Conservation (phyloP, 1,140 invertebrate species). For the Eurytemora carolleeae region DNA sequence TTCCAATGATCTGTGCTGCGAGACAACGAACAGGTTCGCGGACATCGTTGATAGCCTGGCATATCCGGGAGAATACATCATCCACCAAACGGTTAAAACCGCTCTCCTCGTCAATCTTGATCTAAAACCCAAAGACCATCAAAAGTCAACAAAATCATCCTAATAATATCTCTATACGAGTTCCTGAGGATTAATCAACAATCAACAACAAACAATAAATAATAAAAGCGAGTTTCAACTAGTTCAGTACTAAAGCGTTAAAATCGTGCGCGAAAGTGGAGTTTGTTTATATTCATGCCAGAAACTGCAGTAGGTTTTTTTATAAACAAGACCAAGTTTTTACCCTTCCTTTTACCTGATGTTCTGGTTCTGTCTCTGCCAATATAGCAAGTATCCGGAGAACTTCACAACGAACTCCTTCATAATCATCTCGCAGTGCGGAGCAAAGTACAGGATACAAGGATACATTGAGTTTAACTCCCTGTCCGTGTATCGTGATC, state of each 20-base stretch:
- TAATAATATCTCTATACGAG: too few relatives aligned
- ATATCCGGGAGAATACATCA: constrained; percentile 89
- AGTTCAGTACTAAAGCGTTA: too few relatives aligned
- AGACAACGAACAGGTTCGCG: constrained; percentile 52
- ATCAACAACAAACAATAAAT: too few relatives aligned
- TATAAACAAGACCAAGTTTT: too few relatives aligned
- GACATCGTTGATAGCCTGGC: constrained; percentile 34
- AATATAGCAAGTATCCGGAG: constrained; percentile 49
- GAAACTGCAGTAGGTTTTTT: too few relatives aligned
- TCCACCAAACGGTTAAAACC: constrained; percentile 55
- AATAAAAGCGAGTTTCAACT: too few relatives aligned
- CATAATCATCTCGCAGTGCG: constrained; percentile 62
- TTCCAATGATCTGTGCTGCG: constrained; percentile 58
- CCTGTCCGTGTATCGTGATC: neutral
- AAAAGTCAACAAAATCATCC: too few relatives aligned
- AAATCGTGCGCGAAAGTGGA: too few relatives aligned
- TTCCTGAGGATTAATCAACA: too few relatives aligned
- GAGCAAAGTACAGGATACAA: neutral
- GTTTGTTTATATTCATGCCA: too few relatives aligned
- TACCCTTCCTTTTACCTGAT: constrained; percentile 26
- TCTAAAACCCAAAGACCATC: constrained; percentile 18
- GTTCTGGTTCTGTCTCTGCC: constrained; percentile 64
- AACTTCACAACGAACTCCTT: constrained; percentile 67
- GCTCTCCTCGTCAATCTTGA: constrained; percentile 18
- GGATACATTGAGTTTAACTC: neutral